These are phyloP conservation scores for Holothuria glaberrima DNA, from an alignment of 35 echinoderm and acorn worm genomes.

Conservation along the genomic window DNA sequence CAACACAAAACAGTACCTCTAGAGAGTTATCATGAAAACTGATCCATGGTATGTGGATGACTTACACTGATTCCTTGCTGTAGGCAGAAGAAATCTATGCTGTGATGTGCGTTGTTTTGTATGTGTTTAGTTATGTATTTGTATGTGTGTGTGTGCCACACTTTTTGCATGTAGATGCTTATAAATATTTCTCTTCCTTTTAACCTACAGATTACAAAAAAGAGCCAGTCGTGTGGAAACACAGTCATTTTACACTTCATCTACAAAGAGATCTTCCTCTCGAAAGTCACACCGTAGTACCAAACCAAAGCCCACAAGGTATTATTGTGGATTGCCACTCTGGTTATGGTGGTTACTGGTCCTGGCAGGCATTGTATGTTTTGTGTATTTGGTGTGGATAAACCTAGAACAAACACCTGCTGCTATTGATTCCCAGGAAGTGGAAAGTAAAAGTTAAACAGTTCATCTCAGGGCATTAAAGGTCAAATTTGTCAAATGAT, in stretches of 20 bases:
- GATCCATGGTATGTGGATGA: too few species aligned
- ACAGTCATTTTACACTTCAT: neutral
- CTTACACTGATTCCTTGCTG: too few species aligned
- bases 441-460: too few species aligned
- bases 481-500: too few species aligned
- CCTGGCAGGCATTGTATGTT: slow-evolving; percentile 5
- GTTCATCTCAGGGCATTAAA: too few species aligned
- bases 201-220: neutral
- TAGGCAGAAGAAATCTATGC: too few species aligned
- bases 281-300: neutral
- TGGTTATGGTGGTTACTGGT: slow-evolving; percentile 53
- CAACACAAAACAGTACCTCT: too few species aligned
- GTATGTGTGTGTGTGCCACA: too few species aligned
- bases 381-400: slow-evolving; percentile 17
- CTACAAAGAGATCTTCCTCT: neutral
- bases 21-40: too few species aligned
- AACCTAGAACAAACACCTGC: neutral
- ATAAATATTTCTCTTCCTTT: neutral
- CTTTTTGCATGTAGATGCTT: too few species aligned
- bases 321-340: slow-evolving; percentile 24
- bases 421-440: neutral
- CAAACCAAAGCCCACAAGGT: neutral
- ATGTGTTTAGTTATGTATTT: too few species aligned
- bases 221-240: neutral
- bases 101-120: too few species aligned